Conservation (phyloP, 2,797 vertebrate species). For the Peromyscus attwateri region DNA sequence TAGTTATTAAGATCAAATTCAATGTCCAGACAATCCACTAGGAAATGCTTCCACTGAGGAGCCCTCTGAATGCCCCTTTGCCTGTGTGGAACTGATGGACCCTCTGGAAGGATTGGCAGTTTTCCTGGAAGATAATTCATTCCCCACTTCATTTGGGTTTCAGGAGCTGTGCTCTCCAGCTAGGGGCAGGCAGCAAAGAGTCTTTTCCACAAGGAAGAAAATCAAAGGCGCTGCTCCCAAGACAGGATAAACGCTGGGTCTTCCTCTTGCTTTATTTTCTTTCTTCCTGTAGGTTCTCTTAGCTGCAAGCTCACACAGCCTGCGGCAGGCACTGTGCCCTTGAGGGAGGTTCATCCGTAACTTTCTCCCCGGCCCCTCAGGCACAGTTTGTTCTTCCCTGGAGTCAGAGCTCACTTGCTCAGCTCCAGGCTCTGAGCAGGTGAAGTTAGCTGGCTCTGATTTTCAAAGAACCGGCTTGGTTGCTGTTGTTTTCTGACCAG, state of each 20-base stretch:
- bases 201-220: background rate
- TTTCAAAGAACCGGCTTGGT: background rate
- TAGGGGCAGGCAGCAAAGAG: background rate
- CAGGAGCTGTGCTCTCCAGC: background rate
- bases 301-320: background rate
- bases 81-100: background rate
- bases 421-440: slow-evolving; percentile 19
- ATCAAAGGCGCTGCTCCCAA: background rate
- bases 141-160: background rate
- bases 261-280: background rate
- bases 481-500: background rate
- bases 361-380: background rate
- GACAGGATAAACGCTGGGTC: background rate
- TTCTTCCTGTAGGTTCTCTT: background rate
- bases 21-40: background rate
- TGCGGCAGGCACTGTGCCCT: background rate
- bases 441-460: background rate
- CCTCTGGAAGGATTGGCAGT: background rate
- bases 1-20: background rate
- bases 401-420: background rate
- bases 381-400: background rate
- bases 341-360: background rate
- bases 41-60: background rate
- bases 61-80: background rate
- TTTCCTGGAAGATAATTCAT: background rate